Evolutionary conservation across 2,797 vertebrate species (phyloP), one percentile per base, ranked within the genome.

Genomic region (Silurus lanzhouensis): DNA sequence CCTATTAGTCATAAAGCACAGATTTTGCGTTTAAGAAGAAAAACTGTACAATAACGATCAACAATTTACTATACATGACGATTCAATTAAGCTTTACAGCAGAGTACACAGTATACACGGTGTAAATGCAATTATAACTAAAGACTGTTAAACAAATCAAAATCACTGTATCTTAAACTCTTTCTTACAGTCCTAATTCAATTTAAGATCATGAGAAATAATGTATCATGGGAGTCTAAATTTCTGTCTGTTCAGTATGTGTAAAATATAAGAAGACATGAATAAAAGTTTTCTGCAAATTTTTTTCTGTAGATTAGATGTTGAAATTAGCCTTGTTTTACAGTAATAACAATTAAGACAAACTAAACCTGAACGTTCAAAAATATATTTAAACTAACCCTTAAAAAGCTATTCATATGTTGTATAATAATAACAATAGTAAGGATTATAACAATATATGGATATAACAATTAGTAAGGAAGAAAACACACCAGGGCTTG

Each of bases 1-100:
- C 81, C 67, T 61, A 72, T 60, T 71, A 72, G 81, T 72, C 44
- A 72, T 60, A 25, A 25, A 46, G 67, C 81, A 58, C 15, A 70
- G 64, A 31, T 27, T 31, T 67, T 12, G 68, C 58, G 12, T 67
- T 52, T 19, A 81, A 20, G 6, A n/a, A 20, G 17, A 67, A 67
- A 13, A 20, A 20, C 0, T 17, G 8, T n/a, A 78, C 57, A 22
- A 2, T 38, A 78, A 77, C 2, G 2, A 60, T 64, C 44, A 52
- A 27, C 3, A 0, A 66, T 66, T 63, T 64, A 44, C 57, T 78
- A 38, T 44, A 60, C 38, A 25, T 76, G 48, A 13, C 7, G 3
- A 31, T 76, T 57, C 3, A 55, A 31, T 58, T 31, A 76, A 66
- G n/a, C 44, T 19, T 64, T 48, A 44, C 60, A 80, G 46, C 22